Conservation (phyloP, 2,797 vertebrate genomes). For the Pristis pectinata region DNA sequence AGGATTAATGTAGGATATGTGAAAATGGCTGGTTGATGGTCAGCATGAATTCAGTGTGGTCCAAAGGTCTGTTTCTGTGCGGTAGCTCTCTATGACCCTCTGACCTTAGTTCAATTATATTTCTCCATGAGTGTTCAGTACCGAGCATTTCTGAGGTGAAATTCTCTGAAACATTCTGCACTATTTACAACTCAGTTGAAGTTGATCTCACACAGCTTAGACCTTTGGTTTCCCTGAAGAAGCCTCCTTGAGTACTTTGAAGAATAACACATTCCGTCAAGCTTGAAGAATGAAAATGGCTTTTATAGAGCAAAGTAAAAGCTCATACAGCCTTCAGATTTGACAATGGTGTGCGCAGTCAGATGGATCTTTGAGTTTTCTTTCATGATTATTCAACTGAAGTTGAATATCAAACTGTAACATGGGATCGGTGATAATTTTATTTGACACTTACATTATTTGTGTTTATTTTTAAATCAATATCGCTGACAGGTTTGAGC, state of each 20-base stretch:
- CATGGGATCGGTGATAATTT: background rate
- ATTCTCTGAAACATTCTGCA: too few species aligned
- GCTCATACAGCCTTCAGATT: background rate
- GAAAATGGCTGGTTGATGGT: too few species aligned
- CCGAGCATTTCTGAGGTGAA: too few species aligned
- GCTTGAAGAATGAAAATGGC: background rate
- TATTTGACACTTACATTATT: constrained; percentile 20
- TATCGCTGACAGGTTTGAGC: background rate
- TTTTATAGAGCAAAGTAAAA: background rate
- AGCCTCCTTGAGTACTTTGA: background rate
- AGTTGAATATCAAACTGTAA: background rate
- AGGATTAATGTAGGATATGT: too few species aligned
- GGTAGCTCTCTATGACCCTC: too few species aligned
- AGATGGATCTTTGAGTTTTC: background rate
- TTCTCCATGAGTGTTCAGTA: too few species aligned
- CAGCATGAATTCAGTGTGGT: too few species aligned
- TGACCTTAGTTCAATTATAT: too few species aligned
- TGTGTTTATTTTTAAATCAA: constrained; percentile 31
- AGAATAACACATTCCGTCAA: background rate
- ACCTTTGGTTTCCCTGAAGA: background rate
- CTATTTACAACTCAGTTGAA: background rate
- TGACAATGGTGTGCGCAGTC: background rate
- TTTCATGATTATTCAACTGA: background rate
- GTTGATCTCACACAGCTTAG: background rate
- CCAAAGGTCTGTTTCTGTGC: too few species aligned